A percentile compares a stretch with the other conserved stretches of the same genome.
Conservation (phyloP, 2,113 vertebrate species). For the Alligator sinensis region DNA sequence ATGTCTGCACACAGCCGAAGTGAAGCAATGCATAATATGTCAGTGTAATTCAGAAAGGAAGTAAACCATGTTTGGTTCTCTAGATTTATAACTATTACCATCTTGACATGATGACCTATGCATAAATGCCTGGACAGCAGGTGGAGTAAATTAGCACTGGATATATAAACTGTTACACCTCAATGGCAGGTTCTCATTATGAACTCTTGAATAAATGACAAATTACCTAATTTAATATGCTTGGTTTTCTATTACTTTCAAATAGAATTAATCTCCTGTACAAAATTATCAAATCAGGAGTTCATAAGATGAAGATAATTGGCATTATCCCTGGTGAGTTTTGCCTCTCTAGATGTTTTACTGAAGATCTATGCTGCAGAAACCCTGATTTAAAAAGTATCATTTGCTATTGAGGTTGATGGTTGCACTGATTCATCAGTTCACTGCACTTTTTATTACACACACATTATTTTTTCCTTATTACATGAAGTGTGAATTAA, state of each 20-base stretch:
- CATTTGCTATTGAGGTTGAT: conserved; percentile 54
- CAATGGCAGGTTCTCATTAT: conserved; percentile 1
- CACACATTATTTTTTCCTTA: neutral
- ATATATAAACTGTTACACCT: neutral
- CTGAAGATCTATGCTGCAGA: conserved; percentile 17
- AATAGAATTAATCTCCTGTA: conserved; percentile 43
- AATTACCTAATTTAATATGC: conserved; percentile 23
- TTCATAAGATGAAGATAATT: conserved; percentile 65
- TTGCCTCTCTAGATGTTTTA: conserved; percentile 52
- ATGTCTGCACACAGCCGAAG: too few relatives aligned
- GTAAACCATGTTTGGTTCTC: neutral
- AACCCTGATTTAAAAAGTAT: conserved; percentile 60
- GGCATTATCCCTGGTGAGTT: conserved; percentile 27
- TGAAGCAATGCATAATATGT: neutral
- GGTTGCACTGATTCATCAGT: conserved; percentile 12
- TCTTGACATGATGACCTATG: neutral
- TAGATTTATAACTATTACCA: neutral
- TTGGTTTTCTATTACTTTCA: conserved; percentile 41
- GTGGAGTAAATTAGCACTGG: neutral
- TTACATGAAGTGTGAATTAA: neutral
- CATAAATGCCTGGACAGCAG: rapidly evolving
- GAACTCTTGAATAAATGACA: neutral
- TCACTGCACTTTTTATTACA: neutral
- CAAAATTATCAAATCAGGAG: conserved; percentile 55
- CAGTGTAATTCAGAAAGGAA: neutral